phyloP scores from a whole-genome alignment of 2,888 invertebrate species.

The Emmelina monodactyla region DNA sequence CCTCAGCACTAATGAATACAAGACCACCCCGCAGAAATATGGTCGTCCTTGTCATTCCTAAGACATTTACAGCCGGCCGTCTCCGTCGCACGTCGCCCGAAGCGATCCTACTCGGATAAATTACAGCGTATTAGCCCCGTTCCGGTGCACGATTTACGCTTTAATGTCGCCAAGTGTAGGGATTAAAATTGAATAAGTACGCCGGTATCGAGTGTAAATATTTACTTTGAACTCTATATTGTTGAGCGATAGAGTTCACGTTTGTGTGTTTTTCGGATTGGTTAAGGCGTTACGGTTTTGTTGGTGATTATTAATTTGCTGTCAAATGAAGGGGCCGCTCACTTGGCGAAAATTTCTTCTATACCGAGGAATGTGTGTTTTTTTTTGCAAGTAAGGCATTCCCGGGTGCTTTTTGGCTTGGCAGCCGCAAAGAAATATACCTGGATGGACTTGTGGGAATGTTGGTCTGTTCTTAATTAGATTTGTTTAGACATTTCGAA shows the following conservation, averaged over 20 bases:
- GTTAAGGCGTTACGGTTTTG: conserved; percentile 48
- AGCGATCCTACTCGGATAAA: conserved; percentile 59
- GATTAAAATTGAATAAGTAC: conserved; percentile 57
- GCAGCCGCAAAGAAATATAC: too few species aligned
- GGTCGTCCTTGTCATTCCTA: conserved; percentile 32
- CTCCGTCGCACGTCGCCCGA: conserved; percentile 49
- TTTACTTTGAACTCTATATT: conserved; percentile 46
- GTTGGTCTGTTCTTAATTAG: too few species aligned
- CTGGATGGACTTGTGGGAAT: too few species aligned
- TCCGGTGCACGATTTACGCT: conserved; percentile 59
- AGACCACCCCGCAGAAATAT: conserved; percentile 42
- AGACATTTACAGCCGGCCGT: conserved; percentile 20
- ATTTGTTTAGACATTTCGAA: too few species aligned
- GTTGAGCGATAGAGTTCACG: conserved; percentile 45
- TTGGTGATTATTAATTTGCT: conserved; percentile 61
- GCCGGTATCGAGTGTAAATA: conserved; percentile 33
- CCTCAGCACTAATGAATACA: conserved; percentile 45
- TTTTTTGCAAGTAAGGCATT: too few species aligned
- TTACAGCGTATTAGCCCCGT: conserved; percentile 63
- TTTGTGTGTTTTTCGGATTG: conserved; percentile 33
- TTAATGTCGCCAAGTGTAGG: conserved; percentile 49
- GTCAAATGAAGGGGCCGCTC: conserved; percentile 67
- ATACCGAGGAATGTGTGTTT: conserved; percentile 63
- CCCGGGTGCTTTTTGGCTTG: too few species aligned
- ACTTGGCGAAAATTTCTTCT: conserved; percentile 64